Percentiles rank a stretch among this genome's conserved stretches.
These are phyloP conservation scores for Malurus cyaneus DNA, from an alignment of 2,113 vertebrate species.

Conservation along the genomic window DNA sequence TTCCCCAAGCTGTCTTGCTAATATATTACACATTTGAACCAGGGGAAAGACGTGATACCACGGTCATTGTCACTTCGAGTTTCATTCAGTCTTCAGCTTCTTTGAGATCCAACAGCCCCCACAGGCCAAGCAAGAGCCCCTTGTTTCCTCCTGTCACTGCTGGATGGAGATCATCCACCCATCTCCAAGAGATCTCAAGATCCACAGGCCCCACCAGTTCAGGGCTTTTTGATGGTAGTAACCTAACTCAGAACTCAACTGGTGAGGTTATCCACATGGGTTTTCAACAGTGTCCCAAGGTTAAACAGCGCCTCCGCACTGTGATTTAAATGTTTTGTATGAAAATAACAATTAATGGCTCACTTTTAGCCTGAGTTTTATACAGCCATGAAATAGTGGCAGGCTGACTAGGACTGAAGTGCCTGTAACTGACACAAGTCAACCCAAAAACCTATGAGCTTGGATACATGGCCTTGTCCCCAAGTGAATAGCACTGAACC, in stretches of 20 bases:
- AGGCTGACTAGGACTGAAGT: not conserved
- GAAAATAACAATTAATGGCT: not conserved
- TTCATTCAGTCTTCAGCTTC: not conserved
- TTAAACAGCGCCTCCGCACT: not conserved
- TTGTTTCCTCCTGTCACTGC: not conserved
- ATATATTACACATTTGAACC: not conserved
- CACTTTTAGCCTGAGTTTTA: not conserved
- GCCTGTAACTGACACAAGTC: not conserved
- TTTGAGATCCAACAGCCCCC: not conserved
- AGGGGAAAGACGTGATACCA: not conserved
- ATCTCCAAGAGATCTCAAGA: not conserved
- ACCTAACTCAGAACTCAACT: not conserved
- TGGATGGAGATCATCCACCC: not conserved
- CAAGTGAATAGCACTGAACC: not conserved
- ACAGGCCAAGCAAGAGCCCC: not conserved
- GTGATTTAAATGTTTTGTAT: not conserved
- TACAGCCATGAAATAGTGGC: not conserved
- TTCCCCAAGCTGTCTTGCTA: not conserved
- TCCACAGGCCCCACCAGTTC: not conserved
- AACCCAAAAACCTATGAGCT: not conserved
- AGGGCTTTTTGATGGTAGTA: not conserved
- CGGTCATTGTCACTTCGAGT: not conserved
- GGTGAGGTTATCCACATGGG: not conserved
- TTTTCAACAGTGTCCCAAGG: not conserved
- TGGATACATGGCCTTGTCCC: not conserved